Base-by-base conservation (phyloP, 2,797 vertebrate species). In the Poeciliopsis turneri region DNA sequence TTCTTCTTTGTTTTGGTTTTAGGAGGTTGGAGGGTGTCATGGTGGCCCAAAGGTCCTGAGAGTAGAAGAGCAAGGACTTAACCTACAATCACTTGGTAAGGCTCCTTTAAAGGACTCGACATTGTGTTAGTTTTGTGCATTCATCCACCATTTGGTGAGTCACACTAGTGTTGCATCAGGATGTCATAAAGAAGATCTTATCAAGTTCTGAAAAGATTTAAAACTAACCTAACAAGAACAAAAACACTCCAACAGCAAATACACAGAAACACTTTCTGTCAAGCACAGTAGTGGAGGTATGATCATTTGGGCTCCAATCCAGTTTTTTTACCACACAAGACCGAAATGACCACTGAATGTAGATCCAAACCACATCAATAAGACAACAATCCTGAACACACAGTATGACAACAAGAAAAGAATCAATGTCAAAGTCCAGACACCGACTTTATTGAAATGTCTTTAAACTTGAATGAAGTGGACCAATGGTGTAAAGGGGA, bases 11-110 rank as follows among this genome's bases (percentile, higher is more conserved):
- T 86, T 91, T 77, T 89, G 69, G 18, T 92, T 92, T 80, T 79
- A 94, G 93, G 91, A 89, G 83, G 80, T 45, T 68, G 76, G 78
- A 82, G 74, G 82, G 84, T 88, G 88, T 85, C 84, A 93, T 90
- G 91, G 84, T 86, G 83, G 84, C 81, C 53, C 75, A 30, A 30
- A 73, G 36, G 23, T 79, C 79, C 81, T 92, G 87, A 90, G 70
- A 75, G 41, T 88, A 66, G 74, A 43, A 78, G 61, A 76, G 46
- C 2, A 49, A 83, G 84, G 74, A 25, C 84, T 70, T 64, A 33
- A 70, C 86, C 87, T 74, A 72, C 82, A 77, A 68, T 78, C 88
- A 78, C 47, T 66, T 85, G 90, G 93, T 93, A 89, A 86, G 87
- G 8, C 45, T 80, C 23, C 18, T 20, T 57, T 23, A 30, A 4